These are phyloP conservation scores for Apocheima hispidaria DNA, from an alignment of 2,888 invertebrate genomes.

Conservation along the genomic window DNA sequence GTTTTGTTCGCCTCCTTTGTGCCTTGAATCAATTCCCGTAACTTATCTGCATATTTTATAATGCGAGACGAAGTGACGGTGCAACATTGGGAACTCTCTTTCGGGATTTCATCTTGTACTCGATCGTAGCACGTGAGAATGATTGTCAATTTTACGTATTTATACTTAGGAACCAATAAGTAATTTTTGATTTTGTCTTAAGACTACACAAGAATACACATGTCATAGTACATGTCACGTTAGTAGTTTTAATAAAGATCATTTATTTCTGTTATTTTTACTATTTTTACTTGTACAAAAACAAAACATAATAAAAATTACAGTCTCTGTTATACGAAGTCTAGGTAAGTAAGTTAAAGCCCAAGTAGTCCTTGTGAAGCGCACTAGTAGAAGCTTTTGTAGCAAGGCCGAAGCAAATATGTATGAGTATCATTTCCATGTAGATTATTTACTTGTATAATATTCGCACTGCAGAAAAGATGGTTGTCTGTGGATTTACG, in stretches of 20 bases:
- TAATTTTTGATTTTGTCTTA: slow-evolving; percentile 15
- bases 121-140: slow-evolving; percentile 38
- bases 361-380: slow-evolving; percentile 8
- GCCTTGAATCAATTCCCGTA: slow-evolving; percentile 84
- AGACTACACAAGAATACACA: no score
- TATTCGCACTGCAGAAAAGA: slow-evolving; percentile 16
- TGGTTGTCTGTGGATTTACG: slow-evolving; percentile 12
- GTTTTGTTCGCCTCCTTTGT: slow-evolving; percentile 76
- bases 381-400: slow-evolving; percentile 12
- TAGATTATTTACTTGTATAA: slow-evolving; percentile 19
- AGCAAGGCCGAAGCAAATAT: slow-evolving; percentile 13
- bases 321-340: not conserved
- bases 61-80: slow-evolving; percentile 76
- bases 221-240: not conserved
- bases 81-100: slow-evolving; percentile 65
- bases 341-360: slow-evolving; percentile 8
- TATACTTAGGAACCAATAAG: not conserved
- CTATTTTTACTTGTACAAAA: no score
- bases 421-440: slow-evolving; percentile 19
- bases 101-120: slow-evolving; percentile 62
- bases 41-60: slow-evolving; percentile 85
- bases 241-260: not conserved
- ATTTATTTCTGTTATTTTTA: no score
- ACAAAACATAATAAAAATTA: not conserved
- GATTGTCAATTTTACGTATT: slow-evolving; percentile 27